Evolutionary conservation across 2,888 invertebrate genomes (phyloP).

Genomic region (Andrena bicolor): DNA sequence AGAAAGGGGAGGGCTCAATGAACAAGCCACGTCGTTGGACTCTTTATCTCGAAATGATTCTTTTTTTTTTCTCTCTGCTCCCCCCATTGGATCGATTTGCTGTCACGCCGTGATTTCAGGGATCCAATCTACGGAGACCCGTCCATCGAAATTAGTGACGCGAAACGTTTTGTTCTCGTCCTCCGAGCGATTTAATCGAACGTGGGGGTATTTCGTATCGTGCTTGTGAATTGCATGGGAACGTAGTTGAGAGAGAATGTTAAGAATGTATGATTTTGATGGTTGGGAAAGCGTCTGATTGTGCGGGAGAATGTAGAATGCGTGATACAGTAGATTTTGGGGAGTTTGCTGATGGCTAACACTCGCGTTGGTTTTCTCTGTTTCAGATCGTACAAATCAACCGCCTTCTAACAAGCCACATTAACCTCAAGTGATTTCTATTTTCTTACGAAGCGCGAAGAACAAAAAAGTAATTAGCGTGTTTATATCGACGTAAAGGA

Average conservation of each 20-base stretch:
- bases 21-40: slow-evolving; percentile 45
- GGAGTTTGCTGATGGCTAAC: background rate
- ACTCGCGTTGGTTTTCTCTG: slow-evolving; percentile 56
- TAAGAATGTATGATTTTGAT: background rate
- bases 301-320: background rate
- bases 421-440: slow-evolving; percentile 86
- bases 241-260: no score
- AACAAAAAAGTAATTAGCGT: slow-evolving; percentile 80
- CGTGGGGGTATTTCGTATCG: no score
- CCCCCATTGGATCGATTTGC: background rate
- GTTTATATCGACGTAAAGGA: slow-evolving; percentile 83
- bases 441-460: slow-evolving; percentile 83
- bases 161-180: no score
- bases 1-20: slow-evolving; percentile 44
- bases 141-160: no score
- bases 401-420: slow-evolving; percentile 85
- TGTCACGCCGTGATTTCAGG: background rate
- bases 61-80: background rate
- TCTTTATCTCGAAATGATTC: slow-evolving; percentile 34
- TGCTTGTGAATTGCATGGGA: no score
- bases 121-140: background rate
- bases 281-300: background rate
- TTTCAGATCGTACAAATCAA: slow-evolving; percentile 85
- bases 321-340: no score
- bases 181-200: no score